Conservation (phyloP, 2,113 vertebrate genomes). For the Halcyon senegalensis region DNA sequence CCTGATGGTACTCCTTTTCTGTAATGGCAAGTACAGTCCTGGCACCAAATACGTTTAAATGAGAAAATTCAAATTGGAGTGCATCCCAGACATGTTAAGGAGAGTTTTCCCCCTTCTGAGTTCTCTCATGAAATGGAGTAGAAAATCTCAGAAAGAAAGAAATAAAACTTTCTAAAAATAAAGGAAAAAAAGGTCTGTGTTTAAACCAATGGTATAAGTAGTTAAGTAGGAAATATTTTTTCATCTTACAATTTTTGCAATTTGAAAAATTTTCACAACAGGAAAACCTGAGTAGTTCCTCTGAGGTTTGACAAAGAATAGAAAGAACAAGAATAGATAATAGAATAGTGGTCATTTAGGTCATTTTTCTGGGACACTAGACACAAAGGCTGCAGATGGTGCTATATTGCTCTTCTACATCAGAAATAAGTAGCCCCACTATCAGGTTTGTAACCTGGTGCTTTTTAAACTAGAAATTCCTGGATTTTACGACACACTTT, state of each 20-base stretch:
- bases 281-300: not conserved
- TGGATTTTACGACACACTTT: not conserved
- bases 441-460: not conserved
- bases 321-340: not conserved
- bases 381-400: not conserved
- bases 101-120: not conserved
- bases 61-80: not conserved
- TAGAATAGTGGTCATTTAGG: not conserved
- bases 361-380: not conserved
- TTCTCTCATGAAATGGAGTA: not conserved
- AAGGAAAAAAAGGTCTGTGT: not conserved
- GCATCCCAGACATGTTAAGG: not conserved
- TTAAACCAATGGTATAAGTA: not conserved
- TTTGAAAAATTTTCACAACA: not conserved
- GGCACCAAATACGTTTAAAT: not conserved
- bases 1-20: not conserved
- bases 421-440: not conserved
- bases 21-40: not conserved
- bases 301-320: not conserved
- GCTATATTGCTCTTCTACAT: not conserved
- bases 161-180: not conserved
- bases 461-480: not conserved
- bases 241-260: not conserved
- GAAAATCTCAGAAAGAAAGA: not conserved
- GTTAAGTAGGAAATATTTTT: not conserved